Evolutionary conservation across 2,888 invertebrate species (phyloP).

Genomic region (Drosophila formosana): DNA sequence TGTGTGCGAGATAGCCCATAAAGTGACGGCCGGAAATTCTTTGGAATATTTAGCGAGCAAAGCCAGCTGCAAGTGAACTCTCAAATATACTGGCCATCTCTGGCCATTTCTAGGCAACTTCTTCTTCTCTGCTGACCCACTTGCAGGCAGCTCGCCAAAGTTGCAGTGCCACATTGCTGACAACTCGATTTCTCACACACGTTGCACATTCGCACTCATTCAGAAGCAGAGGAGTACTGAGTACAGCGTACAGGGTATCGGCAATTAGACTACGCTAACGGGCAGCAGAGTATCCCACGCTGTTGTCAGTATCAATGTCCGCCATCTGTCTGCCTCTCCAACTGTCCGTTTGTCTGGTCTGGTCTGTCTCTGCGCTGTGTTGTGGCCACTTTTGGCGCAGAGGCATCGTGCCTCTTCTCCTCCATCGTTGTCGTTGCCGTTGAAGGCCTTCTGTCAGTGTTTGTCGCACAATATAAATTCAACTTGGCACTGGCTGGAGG

Average conservation of each 20-base stretch:
- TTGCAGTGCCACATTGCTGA: conserved; percentile 21
- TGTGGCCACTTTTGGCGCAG: conserved; percentile 66
- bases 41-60: background rate
- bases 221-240: background rate
- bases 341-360: conserved; percentile 3
- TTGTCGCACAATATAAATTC: conserved; percentile 78
- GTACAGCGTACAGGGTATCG: conserved; percentile 3
- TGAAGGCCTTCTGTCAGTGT: conserved; percentile 59
- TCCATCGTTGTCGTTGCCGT: conserved; percentile 36
- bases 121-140: conserved; percentile 43
- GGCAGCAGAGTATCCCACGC: conserved; percentile 45
- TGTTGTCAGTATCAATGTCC: conserved; percentile 54
- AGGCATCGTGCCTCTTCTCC: conserved; percentile 45
- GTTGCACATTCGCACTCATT: conserved; percentile 18
- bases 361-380: conserved; percentile 11
- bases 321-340: conserved; percentile 32
- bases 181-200: conserved; percentile 27
- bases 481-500: conserved; percentile 56
- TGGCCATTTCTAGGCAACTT: background rate
- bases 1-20: conserved; percentile 28
- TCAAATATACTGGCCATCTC: background rate
- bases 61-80: background rate
- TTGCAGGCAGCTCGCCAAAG: conserved; percentile 22
- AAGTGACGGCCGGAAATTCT: conserved; percentile 2
- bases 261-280: conserved; percentile 51